These are phyloP conservation scores for Tromatobia lineatoria DNA, from an alignment of 2,888 invertebrate species.

Conservation along the genomic window DNA sequence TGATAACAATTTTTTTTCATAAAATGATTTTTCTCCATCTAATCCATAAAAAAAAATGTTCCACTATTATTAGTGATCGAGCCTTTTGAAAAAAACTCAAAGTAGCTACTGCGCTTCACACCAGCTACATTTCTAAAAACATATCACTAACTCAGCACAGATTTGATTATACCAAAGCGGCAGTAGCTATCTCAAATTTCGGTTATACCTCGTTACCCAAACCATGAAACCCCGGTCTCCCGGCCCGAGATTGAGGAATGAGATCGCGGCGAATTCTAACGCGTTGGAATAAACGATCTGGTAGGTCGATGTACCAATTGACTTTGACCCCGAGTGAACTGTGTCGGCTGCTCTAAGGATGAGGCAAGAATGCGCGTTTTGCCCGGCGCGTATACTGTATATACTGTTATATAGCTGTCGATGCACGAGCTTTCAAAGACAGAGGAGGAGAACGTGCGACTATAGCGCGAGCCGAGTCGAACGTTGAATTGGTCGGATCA, in stretches of 20 bases:
- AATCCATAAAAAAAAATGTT: too few species aligned
- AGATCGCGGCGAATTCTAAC: slow-evolving; percentile 53
- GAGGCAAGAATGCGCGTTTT: slow-evolving; percentile 21
- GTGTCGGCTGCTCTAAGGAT: slow-evolving; percentile 28
- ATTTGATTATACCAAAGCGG: too few species aligned
- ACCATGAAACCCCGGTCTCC: background rate
- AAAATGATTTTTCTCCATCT: too few species aligned
- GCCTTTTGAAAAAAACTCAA: too few species aligned
- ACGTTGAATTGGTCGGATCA: slow-evolving; percentile 62
- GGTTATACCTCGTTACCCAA: background rate
- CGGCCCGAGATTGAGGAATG: background rate
- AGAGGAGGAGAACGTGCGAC: slow-evolving; percentile 16
- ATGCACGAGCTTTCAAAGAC: slow-evolving; percentile 13
- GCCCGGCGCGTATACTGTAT: background rate
- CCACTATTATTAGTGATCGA: too few species aligned
- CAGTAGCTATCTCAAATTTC: too few species aligned
- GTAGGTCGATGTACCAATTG: slow-evolving; percentile 61
- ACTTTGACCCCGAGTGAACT: slow-evolving; percentile 62
- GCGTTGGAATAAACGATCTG: slow-evolving; percentile 51
- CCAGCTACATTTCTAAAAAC: too few species aligned
- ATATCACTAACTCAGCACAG: too few species aligned
- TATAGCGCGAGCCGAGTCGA: slow-evolving; percentile 8
- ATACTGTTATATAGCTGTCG: background rate
- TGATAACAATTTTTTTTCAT: too few species aligned
- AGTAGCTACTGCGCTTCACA: too few species aligned